These are phyloP conservation scores for Diarsia mendica DNA, from an alignment of 2,888 invertebrate species.

Conservation along the genomic window DNA sequence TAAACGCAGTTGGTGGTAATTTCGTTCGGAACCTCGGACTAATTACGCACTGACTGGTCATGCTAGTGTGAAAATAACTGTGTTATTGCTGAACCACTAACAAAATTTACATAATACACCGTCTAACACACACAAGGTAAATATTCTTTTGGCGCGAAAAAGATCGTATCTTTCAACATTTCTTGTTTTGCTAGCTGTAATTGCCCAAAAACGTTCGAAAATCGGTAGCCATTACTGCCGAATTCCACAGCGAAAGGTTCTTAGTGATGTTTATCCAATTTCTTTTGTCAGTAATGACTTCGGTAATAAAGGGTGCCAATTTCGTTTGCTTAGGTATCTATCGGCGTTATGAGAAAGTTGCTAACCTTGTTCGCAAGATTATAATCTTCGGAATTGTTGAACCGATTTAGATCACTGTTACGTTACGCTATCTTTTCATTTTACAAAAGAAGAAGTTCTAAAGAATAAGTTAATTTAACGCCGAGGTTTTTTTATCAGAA, in stretches of 20 bases:
- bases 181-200: not conserved
- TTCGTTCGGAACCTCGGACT: constrained; percentile 34
- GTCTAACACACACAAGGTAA: constrained; percentile 11
- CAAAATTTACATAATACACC: constrained; percentile 49
- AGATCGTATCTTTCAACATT: constrained; percentile 19
- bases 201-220: not conserved
- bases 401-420: constrained; percentile 60
- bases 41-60: constrained; percentile 50
- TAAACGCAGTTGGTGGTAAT: constrained; percentile 60
- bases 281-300: constrained; percentile 35
- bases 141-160: constrained; percentile 13
- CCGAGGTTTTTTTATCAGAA: constrained; percentile 6
- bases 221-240: constrained; percentile 1
- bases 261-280: constrained; percentile 22
- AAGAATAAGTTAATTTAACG: constrained; percentile 24
- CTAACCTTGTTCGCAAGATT: constrained; percentile 55
- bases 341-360: constrained; percentile 59
- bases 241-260: constrained; percentile 10
- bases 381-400: constrained; percentile 56
- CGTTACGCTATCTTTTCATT: constrained; percentile 28
- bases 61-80: constrained; percentile 62
- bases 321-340: constrained; percentile 62
- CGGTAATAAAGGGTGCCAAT: constrained; percentile 62
- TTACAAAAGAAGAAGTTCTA: constrained; percentile 31
- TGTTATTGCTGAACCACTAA: constrained; percentile 46